Conservation (phyloP, 1,140 invertebrate species). For the Onthophagus taurus region DNA sequence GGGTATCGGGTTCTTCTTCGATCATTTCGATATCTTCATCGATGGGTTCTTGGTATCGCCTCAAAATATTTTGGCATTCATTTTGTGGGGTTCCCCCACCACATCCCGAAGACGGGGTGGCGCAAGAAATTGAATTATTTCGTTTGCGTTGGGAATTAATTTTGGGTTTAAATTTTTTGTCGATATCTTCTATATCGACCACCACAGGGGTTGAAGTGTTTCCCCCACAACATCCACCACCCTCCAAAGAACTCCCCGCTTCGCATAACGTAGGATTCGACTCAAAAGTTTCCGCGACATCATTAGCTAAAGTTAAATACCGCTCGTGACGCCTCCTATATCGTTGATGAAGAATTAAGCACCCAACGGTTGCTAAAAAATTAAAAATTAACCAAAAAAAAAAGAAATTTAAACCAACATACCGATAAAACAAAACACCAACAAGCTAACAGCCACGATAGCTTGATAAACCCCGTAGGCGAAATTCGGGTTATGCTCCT, state of each 20-base stretch:
- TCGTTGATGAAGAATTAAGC: constrained; percentile 61
- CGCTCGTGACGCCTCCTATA: constrained; percentile 41
- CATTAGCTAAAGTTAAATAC: constrained; percentile 37
- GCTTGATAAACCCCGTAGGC: constrained; percentile 68
- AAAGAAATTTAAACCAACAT: constrained; percentile 28
- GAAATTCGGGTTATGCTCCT: constrained; percentile 67
- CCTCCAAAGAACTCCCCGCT: constrained; percentile 31
- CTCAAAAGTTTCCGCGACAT: constrained; percentile 25
- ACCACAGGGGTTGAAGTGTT: too few species aligned
- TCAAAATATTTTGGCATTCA: constrained; percentile 42
- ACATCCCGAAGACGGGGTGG: too few species aligned
- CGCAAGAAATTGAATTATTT: too few species aligned
- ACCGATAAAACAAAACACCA: constrained; percentile 60
- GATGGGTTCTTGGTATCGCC: constrained; percentile 44
- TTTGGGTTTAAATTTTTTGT: constrained; percentile 1
- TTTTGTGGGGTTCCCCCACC: constrained; percentile 41
- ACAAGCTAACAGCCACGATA: constrained; percentile 51
- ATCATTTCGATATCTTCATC: constrained; percentile 41
- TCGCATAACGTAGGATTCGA: not conserved
- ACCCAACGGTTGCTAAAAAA: constrained; percentile 58
- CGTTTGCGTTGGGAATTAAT: too few species aligned
- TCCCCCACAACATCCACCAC: constrained; percentile 33
- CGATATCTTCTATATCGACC: constrained; percentile 63
- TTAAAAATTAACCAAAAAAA: too few species aligned
- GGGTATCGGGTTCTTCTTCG: constrained; percentile 44